Evolutionary conservation across 2,797 vertebrate species (phyloP).

Genomic region (Pitangus sulphuratus): DNA sequence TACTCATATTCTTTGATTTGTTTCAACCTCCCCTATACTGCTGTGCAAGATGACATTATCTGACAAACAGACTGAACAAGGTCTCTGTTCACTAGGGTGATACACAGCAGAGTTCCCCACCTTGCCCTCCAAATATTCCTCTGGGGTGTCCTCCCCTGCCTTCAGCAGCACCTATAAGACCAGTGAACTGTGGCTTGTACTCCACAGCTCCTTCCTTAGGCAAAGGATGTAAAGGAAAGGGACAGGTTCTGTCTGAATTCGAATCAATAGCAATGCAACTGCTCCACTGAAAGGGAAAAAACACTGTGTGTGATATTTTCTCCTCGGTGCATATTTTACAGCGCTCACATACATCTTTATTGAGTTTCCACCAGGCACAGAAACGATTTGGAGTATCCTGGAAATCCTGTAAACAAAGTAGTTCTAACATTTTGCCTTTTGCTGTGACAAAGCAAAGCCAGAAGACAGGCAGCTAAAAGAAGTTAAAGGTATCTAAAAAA

Average conservation of each 20-base stretch:
- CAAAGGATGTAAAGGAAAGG: not conserved
- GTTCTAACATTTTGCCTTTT: not conserved
- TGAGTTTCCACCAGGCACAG: not conserved
- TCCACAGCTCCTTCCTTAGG: not conserved
- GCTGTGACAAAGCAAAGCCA: not conserved
- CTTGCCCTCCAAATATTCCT: not conserved
- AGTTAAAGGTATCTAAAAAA: constrained; percentile 32
- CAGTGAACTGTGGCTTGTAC: not conserved
- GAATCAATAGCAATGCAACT: not conserved
- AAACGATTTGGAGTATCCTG: not conserved
- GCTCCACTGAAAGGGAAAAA: not conserved
- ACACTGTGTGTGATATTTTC: not conserved
- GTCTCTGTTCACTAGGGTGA: not conserved
- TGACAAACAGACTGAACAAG: not conserved
- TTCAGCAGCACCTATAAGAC: not conserved
- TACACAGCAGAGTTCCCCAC: not conserved
- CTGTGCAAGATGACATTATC: not conserved
- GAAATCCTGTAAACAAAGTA: constrained; percentile 19
- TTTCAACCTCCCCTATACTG: not conserved
- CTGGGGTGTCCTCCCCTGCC: not conserved
- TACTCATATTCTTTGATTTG: not conserved
- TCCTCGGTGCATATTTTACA: not conserved
- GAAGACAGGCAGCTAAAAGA: constrained; percentile 15
- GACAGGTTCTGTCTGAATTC: not conserved
- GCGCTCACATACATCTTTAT: rapidly evolving